phyloP scores from a whole-genome alignment of 1,140 invertebrate genomes.

The Ephestia elutella region DNA sequence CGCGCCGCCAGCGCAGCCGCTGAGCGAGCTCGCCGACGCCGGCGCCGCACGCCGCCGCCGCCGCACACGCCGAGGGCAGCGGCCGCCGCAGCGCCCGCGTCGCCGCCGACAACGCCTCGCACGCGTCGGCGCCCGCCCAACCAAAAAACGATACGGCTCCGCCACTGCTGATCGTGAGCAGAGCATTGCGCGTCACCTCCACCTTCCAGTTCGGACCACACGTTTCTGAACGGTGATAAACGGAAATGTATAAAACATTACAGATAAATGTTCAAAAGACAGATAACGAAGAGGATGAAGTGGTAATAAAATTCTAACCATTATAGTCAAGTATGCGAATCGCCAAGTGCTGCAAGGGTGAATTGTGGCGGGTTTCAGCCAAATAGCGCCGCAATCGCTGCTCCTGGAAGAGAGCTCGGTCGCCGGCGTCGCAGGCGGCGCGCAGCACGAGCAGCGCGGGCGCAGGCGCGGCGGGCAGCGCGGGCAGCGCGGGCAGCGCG shows the following conservation, averaged over 20 bases:
- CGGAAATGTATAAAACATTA: neutral
- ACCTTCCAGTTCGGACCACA: slow-evolving; percentile 37
- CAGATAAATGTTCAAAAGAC: no score
- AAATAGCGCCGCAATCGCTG: slow-evolving; percentile 16
- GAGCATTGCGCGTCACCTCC: slow-evolving; percentile 22
- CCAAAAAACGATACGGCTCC: slow-evolving; percentile 27
- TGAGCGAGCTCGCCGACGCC: slow-evolving; percentile 25
- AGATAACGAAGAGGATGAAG: neutral
- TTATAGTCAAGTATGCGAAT: slow-evolving; percentile 29
- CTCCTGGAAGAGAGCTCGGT: slow-evolving; percentile 18
- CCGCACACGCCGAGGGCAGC: slow-evolving; percentile 24
- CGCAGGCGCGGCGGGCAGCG: slow-evolving; percentile 14
- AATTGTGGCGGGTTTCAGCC: slow-evolving; percentile 1
- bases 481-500: slow-evolving; percentile 13
- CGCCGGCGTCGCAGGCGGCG: slow-evolving; percentile 21
- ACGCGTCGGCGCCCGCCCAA: slow-evolving; percentile 25
- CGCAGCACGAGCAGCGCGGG: slow-evolving; percentile 31
- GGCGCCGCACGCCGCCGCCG: slow-evolving; percentile 23
- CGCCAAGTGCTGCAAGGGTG: slow-evolving; percentile 6
- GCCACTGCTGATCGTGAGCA: slow-evolving; percentile 27
- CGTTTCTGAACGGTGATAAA: slow-evolving; percentile 26
- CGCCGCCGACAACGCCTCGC: slow-evolving; percentile 26
- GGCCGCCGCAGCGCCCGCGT: slow-evolving; percentile 25
- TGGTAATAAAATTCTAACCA: slow-evolving; percentile 18
- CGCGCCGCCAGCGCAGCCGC: slow-evolving; percentile 34